A percentile compares a stretch with the other conserved stretches of the same genome.
Conservation (phyloP, 1,140 invertebrate genomes). For the Bombus breviceps region DNA sequence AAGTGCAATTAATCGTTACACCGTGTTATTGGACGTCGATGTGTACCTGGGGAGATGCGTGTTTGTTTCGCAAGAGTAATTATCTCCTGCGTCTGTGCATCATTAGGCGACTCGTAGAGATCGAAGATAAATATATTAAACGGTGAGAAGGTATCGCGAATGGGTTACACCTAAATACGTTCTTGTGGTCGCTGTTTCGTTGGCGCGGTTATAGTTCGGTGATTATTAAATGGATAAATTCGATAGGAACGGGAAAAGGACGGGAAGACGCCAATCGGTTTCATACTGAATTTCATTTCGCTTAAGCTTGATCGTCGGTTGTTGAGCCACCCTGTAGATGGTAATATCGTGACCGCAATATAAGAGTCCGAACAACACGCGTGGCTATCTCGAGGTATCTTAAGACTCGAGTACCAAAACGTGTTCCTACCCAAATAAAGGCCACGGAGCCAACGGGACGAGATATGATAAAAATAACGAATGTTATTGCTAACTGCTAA, state of each 20-base stretch:
- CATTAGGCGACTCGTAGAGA: constrained; percentile 65
- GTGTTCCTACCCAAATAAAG: constrained; percentile 78
- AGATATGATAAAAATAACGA: constrained; percentile 80
- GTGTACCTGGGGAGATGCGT: background rate
- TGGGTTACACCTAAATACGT: constrained; percentile 5
- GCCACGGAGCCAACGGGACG: constrained; percentile 65
- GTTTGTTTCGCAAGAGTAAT: constrained; percentile 65
- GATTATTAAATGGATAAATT: constrained; percentile 68
- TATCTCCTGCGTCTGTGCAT: constrained; percentile 49
- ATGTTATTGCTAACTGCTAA: constrained; percentile 80
- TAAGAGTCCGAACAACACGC: constrained; percentile 64
- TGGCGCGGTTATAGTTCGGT: background rate
- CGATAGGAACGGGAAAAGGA: constrained; percentile 13
- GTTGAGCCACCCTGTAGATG: constrained; percentile 43
- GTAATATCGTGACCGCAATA: constrained; percentile 58
- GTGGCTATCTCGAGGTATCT: constrained; percentile 75
- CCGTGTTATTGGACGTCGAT: constrained; percentile 28
- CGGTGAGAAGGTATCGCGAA: constrained; percentile 52
- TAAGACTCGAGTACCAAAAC: constrained; percentile 79
- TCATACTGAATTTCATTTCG: constrained; percentile 59
- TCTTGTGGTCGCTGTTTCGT: background rate
- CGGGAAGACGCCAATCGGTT: constrained; percentile 1
- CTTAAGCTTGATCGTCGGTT: constrained; percentile 18
- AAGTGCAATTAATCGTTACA: constrained; percentile 59
- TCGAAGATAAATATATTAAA: constrained; percentile 71